Evolutionary conservation across 2,113 vertebrate species (phyloP), one percentile per base, ranked within the genome.

Genomic region (Nerophis lumbriciformis): DNA sequence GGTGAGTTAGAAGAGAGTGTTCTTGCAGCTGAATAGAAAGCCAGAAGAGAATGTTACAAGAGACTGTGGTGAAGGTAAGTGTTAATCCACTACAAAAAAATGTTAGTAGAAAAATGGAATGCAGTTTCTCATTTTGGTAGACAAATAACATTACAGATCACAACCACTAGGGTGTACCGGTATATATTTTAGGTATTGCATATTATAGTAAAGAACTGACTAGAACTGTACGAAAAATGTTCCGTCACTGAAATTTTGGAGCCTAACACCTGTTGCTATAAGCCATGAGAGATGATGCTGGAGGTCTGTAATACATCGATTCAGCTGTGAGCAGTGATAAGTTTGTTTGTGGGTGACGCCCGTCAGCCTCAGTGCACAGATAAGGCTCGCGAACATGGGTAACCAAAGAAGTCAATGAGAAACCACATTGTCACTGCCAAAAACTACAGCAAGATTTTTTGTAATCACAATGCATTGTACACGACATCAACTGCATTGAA

Each of bases 121-220:
- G 91, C 89, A 91, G 90, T 90, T 91, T 92, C 90, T 90, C 89
- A 92, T 90, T 90, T 81, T 66, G 77, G 68, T 82, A 82, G 81
- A 85, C 82, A 87, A 80, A 79, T 64, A 63, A 81, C 86, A 90
- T 85, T 87, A 88, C 84, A 88, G 86, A 89, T 87, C 85, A 85
- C 84, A 90, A 88, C 83, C 81, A 84, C 81, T 76, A 71, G 76
- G 28, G 67, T 77, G 72, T 66, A n/a, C n/a, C n/a, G n/a, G n/a
- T n/a, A 72, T 68, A 72, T 57, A 63, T 53, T 75, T 80, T 66
- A 69, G 58, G 51, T 76, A 55, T 81, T 83, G 75, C 67, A 75
- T 61, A 58, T 69, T 73, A 79, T 56, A 53, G 16, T 52, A 56
- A 75, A 63, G 68, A 58, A 73, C 48, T 51, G 51, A 63, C 71